A percentile compares a stretch with the other conserved stretches of the same genome.
Evolutionary conservation across 2,113 vertebrate genomes (phyloP).

Genomic region (Eretmochelys imbricata): DNA sequence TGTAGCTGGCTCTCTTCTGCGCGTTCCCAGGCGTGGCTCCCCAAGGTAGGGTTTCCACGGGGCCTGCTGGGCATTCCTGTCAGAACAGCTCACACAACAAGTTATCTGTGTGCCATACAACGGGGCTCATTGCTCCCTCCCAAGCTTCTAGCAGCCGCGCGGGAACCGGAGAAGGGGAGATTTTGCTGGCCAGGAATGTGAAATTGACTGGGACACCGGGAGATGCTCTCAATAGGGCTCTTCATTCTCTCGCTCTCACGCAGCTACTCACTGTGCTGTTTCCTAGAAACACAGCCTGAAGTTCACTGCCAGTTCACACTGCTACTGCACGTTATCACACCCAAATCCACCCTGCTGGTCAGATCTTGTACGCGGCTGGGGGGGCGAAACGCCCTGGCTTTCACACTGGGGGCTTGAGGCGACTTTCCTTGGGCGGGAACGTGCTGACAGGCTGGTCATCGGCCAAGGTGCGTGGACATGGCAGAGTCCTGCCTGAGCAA

Average conservation of each 20-base stretch:
- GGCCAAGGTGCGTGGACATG: neutral
- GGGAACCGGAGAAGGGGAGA: neutral
- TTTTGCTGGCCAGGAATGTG: neutral
- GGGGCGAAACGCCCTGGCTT: neutral
- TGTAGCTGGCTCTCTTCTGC: neutral
- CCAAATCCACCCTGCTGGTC: neutral
- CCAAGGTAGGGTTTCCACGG: neutral
- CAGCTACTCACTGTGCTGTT: neutral
- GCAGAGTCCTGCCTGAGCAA: neutral
- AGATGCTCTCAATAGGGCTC: neutral
- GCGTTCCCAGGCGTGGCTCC: neutral
- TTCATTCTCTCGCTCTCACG: neutral
- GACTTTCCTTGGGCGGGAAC: neutral
- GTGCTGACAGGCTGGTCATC: neutral
- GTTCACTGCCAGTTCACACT: neutral
- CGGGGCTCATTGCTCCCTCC: neutral
- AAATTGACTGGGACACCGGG: neutral
- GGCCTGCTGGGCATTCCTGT: neutral
- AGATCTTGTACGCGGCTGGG: neutral
- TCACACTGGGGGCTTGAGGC: neutral
- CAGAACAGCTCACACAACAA: neutral
- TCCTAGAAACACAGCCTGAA: conserved; percentile 4
- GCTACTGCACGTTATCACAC: neutral
- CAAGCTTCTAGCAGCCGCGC: neutral
- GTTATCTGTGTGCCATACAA: neutral